Conservation (phyloP, 1,140 invertebrate genomes). For the Drosophila simulans region DNA sequence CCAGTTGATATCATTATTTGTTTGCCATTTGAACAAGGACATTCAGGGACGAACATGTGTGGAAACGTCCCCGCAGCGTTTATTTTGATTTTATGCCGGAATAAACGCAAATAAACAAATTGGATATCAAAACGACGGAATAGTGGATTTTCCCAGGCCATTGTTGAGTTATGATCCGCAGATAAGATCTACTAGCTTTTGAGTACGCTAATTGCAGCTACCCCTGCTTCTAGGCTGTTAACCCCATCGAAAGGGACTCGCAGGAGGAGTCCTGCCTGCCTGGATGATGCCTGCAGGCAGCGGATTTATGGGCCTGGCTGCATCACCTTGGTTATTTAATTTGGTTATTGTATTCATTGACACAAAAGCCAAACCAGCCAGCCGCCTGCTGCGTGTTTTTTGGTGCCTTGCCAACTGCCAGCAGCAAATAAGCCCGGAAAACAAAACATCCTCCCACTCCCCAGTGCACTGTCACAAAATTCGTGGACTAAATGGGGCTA, state of each 20-base stretch:
- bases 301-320: slow-evolving; percentile 50
- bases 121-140: slow-evolving; percentile 61
- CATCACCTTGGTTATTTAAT: slow-evolving; percentile 82
- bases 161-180: slow-evolving; percentile 38
- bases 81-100: slow-evolving; percentile 62
- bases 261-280: not conserved
- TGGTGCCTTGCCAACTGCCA: slow-evolving; percentile 52
- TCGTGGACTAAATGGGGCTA: not conserved
- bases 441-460: slow-evolving; percentile 35
- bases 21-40: slow-evolving; percentile 69
- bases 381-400: slow-evolving; percentile 59
- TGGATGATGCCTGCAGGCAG: slow-evolving; percentile 9
- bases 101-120: slow-evolving; percentile 74
- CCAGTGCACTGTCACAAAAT: slow-evolving; percentile 13
- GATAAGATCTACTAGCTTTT: slow-evolving; percentile 71
- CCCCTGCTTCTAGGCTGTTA: slow-evolving; percentile 4
- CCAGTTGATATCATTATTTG: slow-evolving; percentile 69
- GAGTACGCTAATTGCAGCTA: slow-evolving; percentile 58
- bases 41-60: slow-evolving; percentile 23
- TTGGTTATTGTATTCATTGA: slow-evolving; percentile 83
- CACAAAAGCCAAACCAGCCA: slow-evolving; percentile 70
- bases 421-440: slow-evolving; percentile 57
- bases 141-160: slow-evolving; percentile 40
- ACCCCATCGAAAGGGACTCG: slow-evolving; percentile 33
- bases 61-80: slow-evolving; percentile 71